Base-by-base conservation (phyloP, 2,113 vertebrate species). In the Heptranchias perlo region DNA sequence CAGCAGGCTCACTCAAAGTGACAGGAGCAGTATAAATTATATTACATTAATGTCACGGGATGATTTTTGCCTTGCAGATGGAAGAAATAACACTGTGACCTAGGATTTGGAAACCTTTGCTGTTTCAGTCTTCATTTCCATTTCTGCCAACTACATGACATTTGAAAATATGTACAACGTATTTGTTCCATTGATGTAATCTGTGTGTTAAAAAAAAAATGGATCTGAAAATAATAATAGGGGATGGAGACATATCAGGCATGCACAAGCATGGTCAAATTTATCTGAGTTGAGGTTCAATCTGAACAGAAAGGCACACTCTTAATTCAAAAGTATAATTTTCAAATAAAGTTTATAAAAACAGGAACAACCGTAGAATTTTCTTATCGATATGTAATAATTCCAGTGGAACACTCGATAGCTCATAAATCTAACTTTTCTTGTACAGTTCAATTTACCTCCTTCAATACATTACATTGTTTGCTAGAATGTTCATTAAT, bases 21-120 rank as follows among this genome's bases (percentile, higher is more conserved):
- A 94, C 93, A 67, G 62, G 93, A 94, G 6, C 93, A 49, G 94
- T 69, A 95, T 95, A 69, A 95, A 95, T 95, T 67, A 69, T 95
- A 28, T 69, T 31, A 35, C 11, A 49, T 95, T 95, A 91, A 52
- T 54, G 64, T 52, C 94, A 95, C n/a, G 2, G 18, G 94, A 52
- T 95, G 94, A 69, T 65, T 67, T 92, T 65, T 44, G 39, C 21
- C 39, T 7, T 13, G 47, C 44, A 28, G 44, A 69, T 95, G 62
- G 64, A 69, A 28, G 7, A 31, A 65, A 31, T 44, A 65, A 28
- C 39, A 65, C 31, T 47, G 11, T 49, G 64, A 69, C 62, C 39
- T 52, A 31, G 64, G 14, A 14, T 49, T 94, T 64, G 67, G 25
- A 94, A 31, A 28, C 64, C 62, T 95, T 69, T 67, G 62, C 3